A percentile compares a stretch with the other conserved stretches of the same genome.
phyloP scores from a whole-genome alignment of 2,888 invertebrate species.

The Eremobia ochroleuca region DNA sequence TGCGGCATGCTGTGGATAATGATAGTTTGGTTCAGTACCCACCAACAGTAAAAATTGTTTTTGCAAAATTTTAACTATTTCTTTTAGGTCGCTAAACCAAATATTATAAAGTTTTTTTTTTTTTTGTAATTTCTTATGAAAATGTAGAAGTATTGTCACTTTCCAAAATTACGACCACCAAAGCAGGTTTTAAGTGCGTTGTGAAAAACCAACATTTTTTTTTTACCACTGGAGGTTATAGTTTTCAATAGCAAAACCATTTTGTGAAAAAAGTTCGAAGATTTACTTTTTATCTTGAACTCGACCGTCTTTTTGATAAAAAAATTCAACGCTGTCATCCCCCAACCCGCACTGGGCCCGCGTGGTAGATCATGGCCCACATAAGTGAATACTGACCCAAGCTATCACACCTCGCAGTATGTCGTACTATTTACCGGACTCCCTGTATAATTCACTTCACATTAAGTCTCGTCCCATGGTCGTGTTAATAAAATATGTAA shows the following conservation, averaged over 20 bases:
- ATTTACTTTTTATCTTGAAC: neutral
- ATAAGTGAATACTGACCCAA: neutral
- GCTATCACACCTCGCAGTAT: neutral
- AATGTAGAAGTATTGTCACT: neutral
- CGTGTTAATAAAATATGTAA: conserved; percentile 60
- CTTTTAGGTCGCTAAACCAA: neutral
- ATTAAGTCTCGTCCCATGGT: conserved; percentile 37
- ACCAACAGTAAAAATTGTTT: neutral
- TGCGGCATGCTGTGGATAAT: neutral
- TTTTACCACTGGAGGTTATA: neutral
- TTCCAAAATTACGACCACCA: neutral
- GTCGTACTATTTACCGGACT: neutral
- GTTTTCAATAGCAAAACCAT: neutral
- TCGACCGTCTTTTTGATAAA: neutral
- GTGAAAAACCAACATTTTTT: neutral
- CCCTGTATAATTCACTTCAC: conserved; percentile 57
- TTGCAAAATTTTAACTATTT: neutral
- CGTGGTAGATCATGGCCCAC: too few relatives aligned
- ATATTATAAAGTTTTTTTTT: neutral
- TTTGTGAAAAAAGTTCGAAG: neutral
- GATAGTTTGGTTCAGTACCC: neutral
- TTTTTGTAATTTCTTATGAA: neutral
- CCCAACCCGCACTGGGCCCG: too few relatives aligned
- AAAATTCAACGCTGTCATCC: too few relatives aligned
- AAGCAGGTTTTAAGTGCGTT: neutral